Conservation (phyloP, 2,797 vertebrate species). For the Melanotaenia parkinsoni region DNA sequence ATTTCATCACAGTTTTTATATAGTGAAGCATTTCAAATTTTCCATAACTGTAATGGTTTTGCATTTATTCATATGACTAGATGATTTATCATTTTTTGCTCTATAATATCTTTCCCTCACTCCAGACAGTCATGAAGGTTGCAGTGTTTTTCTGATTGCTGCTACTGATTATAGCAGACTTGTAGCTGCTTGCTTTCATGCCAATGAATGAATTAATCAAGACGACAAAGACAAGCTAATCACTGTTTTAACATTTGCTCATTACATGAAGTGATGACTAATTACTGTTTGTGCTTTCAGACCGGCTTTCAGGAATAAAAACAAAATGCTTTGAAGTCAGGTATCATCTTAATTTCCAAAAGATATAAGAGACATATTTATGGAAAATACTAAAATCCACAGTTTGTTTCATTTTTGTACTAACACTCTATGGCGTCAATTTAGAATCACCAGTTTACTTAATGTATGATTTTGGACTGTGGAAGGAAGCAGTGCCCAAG, state of each 20-base stretch:
- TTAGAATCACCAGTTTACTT: too few relatives aligned
- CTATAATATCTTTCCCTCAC: conserved; percentile 22
- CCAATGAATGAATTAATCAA: conserved; percentile 71
- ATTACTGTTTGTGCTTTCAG: conserved; percentile 66
- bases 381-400: conserved; percentile 3
- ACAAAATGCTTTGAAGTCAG: conserved; percentile 46
- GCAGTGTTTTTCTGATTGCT: conserved; percentile 64
- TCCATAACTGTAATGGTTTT: not conserved
- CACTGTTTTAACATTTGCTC: conserved; percentile 74
- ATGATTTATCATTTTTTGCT: conserved; percentile 21
- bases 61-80: not conserved
- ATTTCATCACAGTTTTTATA: not conserved
- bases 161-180: conserved; percentile 69
- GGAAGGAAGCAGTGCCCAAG: too few relatives aligned
- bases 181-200: conserved; percentile 77
- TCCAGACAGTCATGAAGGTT: conserved; percentile 49
- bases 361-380: not conserved
- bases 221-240: conserved; percentile 79
- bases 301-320: conserved; percentile 44
- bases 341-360: conserved; percentile 33
- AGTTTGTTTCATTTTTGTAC: conserved; percentile 9
- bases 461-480: too few relatives aligned
- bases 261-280: conserved; percentile 76
- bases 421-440: not conserved
- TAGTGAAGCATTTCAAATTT: not conserved